phyloP scores from a whole-genome alignment of 2,797 vertebrate species.

The Gouania willdenowi region DNA sequence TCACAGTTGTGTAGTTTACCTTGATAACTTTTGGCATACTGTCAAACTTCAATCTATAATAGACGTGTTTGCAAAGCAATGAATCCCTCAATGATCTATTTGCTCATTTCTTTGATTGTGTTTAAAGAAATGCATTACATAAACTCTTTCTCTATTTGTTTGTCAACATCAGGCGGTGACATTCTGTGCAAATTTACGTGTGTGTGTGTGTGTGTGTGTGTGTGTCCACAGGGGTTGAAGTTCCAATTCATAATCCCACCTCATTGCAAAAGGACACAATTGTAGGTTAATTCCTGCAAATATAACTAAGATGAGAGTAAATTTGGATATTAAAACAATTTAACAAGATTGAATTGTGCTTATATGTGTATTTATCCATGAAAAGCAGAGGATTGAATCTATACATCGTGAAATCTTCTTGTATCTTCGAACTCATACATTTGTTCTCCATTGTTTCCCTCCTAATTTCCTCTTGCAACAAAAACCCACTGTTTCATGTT shows the following conservation, averaged over 20 bases:
- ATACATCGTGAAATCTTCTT: no score
- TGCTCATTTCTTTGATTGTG: conserved; percentile 95
- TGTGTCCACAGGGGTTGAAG: conserved; percentile 67
- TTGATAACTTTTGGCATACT: conserved; percentile 79
- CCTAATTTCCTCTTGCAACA: conserved; percentile 22
- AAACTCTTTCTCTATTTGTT: conserved; percentile 95
- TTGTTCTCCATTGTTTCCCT: conserved; percentile 32
- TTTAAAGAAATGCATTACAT: conserved; percentile 98
- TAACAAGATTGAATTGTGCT: no score
- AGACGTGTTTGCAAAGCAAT: conserved; percentile 91
- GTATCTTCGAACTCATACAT: conserved; percentile 13
- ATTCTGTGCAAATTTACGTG: conserved; percentile 92
- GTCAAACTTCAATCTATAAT: conserved; percentile 81
- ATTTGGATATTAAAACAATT: no score
- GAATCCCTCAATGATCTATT: conserved; percentile 97
- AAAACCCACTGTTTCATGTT: conserved; percentile 50
- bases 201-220: conserved; percentile 88
- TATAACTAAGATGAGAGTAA: no score
- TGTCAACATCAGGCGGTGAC: conserved; percentile 95
- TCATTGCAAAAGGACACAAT: conserved; percentile 10
- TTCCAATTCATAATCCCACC: conserved; percentile 35
- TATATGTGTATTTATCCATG: no score
- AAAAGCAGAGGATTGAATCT: no score
- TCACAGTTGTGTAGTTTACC: conserved; percentile 75
- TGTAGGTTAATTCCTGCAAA: conserved; percentile 9